Conservation (phyloP, 2,113 vertebrate species). For the Zeus faber region DNA sequence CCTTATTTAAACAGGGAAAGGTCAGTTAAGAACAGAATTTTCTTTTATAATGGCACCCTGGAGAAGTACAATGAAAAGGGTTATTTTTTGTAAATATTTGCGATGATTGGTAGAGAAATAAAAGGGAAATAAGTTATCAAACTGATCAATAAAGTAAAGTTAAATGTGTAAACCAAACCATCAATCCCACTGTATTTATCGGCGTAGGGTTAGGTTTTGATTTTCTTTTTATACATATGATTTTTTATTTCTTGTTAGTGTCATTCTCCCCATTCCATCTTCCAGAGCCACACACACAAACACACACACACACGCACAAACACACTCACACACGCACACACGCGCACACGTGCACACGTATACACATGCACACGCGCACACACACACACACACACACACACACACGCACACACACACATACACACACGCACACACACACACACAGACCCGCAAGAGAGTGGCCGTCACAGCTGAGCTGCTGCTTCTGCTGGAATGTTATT, state of each 20-base stretch:
- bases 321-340: neutral
- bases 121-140: too few relatives aligned
- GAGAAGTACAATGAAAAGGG: too few relatives aligned
- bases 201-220: too few relatives aligned
- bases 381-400: constrained; percentile 2
- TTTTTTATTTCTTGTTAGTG: neutral
- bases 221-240: neutral
- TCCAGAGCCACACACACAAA: neutral
- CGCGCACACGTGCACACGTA: neutral
- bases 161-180: neutral
- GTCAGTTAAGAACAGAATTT: too few relatives aligned
- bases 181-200: neutral
- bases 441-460: constrained; percentile 18
- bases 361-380: constrained; percentile 2
- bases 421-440: constrained; percentile 4
- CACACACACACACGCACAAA: neutral
- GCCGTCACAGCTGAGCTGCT: constrained; percentile 42
- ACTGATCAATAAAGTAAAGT: too few relatives aligned
- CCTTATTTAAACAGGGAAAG: too few relatives aligned
- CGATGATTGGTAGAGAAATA: too few relatives aligned
- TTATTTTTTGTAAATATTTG: too few relatives aligned
- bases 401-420: neutral
- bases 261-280: constrained; percentile 3
- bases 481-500: constrained; percentile 45
- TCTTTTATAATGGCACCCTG: too few relatives aligned